Base-by-base conservation (phyloP, 2,113 vertebrate genomes). In the Haemorhous mexicanus region DNA sequence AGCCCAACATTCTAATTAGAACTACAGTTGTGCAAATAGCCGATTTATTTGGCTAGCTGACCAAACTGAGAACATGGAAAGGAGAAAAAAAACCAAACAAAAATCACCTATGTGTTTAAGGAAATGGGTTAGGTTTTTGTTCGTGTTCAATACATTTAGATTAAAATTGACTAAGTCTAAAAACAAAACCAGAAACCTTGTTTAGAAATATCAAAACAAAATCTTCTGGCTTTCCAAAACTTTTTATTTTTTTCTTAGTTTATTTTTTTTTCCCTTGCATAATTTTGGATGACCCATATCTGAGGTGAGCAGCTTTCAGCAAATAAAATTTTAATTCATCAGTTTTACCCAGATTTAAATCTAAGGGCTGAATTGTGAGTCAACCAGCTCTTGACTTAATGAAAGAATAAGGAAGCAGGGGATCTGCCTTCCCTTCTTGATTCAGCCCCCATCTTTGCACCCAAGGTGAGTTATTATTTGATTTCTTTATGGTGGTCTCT, bases 41-140 rank as follows among this genome's bases (percentile, higher is more conserved):
- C 87, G 69, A 95, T 92, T 91, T 96, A 93, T 95, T 95, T 95
- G 84, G 77, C 73, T 95, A 87, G 84, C 49, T 92, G 84, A 76
- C 93, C 87, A 87, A 91, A 84, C 61, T 62, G 49, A 72, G 41
- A 87, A 78, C 32, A 68, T 0, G 1, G n/a, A 84, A 92, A 3
- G 3, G n/a, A 62, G 55, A 70, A 41, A 62, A 35, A 23, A 35
- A 35, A 7, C 5, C n/a, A 20, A 32, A 14, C 16, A 30, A 80
- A 58, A 64, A 11, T 13, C 33, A 69, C 28, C 50, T 62, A 70
- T 27, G 43, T 79, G 22, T 74, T 93, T 66, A 63, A 90, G 24
- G 75, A 86, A 83, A 93, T 4, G 17, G 61, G 26, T 52, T 84
- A 27, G 10, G 21, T n/a, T 59, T 76, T 46, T 53, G 37, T 59